Evolutionary conservation across 2,113 vertebrate genomes (phyloP).

Genomic region (Cricetomys ansorgei): DNA sequence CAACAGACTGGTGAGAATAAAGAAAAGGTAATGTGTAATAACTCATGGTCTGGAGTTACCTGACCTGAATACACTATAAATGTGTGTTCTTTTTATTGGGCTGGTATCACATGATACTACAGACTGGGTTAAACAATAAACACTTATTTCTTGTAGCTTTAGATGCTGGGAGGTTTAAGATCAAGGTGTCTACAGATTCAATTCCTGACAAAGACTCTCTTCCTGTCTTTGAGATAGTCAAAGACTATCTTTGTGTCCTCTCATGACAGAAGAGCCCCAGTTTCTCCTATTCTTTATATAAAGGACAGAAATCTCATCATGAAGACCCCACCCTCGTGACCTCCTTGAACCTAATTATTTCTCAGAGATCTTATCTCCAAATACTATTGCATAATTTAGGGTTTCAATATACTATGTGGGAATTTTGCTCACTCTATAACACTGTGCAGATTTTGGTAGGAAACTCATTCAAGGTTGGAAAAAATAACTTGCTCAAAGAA

Average conservation of each 20-base stretch:
- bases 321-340: background rate
- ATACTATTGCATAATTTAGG: background rate
- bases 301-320: background rate
- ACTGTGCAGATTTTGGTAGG: background rate
- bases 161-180: background rate
- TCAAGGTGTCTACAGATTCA: background rate
- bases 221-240: background rate
- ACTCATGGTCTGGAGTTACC: background rate
- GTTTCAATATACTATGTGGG: background rate
- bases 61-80: background rate
- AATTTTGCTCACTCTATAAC: background rate
- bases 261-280: background rate
- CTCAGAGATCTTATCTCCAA: background rate
- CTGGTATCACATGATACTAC: background rate
- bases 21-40: background rate
- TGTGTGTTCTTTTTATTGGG: background rate
- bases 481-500: background rate
- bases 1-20: conserved; percentile 13
- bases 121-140: background rate
- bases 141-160: background rate
- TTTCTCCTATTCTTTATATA: background rate
- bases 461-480: background rate
- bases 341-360: background rate
- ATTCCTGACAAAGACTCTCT: background rate
- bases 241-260: background rate